Conservation (phyloP, 2,888 invertebrate species). For the Andrena dorsata region DNA sequence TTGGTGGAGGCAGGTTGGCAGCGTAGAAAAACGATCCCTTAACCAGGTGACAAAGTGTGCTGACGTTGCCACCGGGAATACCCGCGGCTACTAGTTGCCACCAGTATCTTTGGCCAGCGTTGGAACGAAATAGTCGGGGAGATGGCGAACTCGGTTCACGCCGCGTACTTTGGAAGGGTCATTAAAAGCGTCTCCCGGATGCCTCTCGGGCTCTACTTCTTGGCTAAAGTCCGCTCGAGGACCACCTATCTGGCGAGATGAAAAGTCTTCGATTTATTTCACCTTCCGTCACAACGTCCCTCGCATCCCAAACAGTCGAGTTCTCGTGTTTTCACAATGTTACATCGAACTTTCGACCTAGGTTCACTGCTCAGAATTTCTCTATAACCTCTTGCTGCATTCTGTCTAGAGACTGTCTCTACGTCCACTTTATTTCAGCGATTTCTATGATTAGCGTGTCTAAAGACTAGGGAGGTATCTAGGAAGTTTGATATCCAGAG, state of each 20-base stretch:
- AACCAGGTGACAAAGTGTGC: slow-evolving; percentile 75
- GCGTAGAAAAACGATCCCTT: slow-evolving; percentile 70
- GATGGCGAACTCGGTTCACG: slow-evolving; percentile 35
- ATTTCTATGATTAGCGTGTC: too few relatives aligned
- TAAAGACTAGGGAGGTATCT: too few relatives aligned
- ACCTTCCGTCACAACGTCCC: neutral
- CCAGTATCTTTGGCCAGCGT: slow-evolving; percentile 34
- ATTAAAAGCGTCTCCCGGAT: slow-evolving; percentile 58
- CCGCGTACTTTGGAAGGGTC: slow-evolving; percentile 51
- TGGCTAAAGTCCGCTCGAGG: slow-evolving; percentile 45
- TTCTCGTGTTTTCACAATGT: neutral
- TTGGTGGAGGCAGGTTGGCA: slow-evolving; percentile 27
- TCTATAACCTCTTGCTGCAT: too few relatives aligned
- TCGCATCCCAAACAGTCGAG: neutral
- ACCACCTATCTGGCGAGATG: slow-evolving; percentile 43
- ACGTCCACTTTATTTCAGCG: too few relatives aligned
- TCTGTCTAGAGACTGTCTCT: too few relatives aligned
- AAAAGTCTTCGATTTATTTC: slow-evolving; percentile 60
- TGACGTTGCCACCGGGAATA: slow-evolving; percentile 75
- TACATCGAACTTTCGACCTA: neutral
- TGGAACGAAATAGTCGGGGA: slow-evolving; percentile 50
- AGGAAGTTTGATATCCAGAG: too few relatives aligned
- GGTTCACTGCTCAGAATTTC: neutral
- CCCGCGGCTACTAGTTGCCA: slow-evolving; percentile 57
- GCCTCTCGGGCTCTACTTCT: slow-evolving; percentile 41